Base-by-base conservation (phyloP, 2,888 invertebrate genomes). In the Carpatolechia fugitivella region DNA sequence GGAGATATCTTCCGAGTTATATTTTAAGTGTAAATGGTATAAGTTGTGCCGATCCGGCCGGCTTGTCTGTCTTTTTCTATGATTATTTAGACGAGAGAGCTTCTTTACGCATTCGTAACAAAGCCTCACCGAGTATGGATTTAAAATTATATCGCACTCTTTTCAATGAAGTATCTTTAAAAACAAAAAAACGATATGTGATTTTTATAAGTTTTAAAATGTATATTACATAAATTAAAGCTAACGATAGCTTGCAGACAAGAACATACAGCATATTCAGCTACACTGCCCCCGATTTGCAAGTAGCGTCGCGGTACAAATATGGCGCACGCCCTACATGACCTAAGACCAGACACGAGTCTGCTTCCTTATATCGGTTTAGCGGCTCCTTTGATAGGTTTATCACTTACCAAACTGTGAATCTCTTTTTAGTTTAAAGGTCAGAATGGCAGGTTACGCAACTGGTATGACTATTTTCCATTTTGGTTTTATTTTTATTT, bases 381-480 rank as follows among this genome's bases (percentile, higher is more conserved):
- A 40, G 44, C 56, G 56, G 56, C 47, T 1, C 18, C 56, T 57
- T 57, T 57, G 56, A 57, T 57, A 46, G 44, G 44, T 52, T 52
- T 50, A 29, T 40, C 29, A 55, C 53, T 31, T 35, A 54, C 48
- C 40, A 33, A 30, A 41, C 31, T 16, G 31, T 31, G 41, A 35
- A 51, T 51, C 51, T 40, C 16, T 40, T 51, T 24, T 30, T 10
- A 10, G 10, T 20, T 41, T 18, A 44, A 44, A 44, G 44, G 44
- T 44, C 13, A 20, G 5, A 13, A 0, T 11, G 1, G 35, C 18
- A 3, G 40, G 18, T 41, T 41, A 18, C 20, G 16, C 10, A 41
- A 38, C 11, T 20, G 40, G 16, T 41, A 20, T 10, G 40, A 18
- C 40, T 41, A 18, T 10, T 16, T 8, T 18, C 10, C 7, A 16